Conservation (phyloP, 2,888 invertebrate genomes). For the Acrobasis repandana region DNA sequence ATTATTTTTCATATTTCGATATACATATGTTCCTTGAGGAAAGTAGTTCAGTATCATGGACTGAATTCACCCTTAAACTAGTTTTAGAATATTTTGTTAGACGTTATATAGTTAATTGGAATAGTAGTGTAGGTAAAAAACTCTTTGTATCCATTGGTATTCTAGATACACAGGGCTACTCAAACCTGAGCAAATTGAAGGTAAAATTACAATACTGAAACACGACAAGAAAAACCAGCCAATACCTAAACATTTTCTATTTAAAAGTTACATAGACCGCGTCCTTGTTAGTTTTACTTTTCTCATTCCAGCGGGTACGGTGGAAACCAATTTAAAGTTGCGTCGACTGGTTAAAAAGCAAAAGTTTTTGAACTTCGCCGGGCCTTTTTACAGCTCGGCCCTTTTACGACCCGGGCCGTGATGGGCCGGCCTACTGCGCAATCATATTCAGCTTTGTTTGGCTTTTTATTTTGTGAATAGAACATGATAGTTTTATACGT, state of each 20-base stretch:
- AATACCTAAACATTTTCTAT: conserved; percentile 26
- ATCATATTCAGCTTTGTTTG: conserved; percentile 40
- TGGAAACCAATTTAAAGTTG: conserved; percentile 78
- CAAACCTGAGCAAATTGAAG: background rate
- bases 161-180: background rate
- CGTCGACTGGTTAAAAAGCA: conserved; percentile 76
- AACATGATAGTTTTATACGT: conserved; percentile 18
- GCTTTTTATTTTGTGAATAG: conserved; percentile 37
- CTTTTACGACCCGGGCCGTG: conserved; percentile 64
- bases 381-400: conserved; percentile 62
- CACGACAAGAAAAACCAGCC: background rate
- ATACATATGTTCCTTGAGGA: no score
- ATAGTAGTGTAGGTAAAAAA: no score
- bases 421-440: conserved; percentile 55
- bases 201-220: background rate
- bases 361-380: conserved; percentile 71
- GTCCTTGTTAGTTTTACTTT: conserved; percentile 68
- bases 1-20: no score
- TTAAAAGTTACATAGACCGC: conserved; percentile 37
- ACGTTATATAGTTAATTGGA: no score
- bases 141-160: background rate
- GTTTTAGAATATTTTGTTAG: no score
- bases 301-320: conserved; percentile 55
- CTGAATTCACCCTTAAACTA: no score
- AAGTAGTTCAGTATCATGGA: no score